phyloP scores from a whole-genome alignment of 2,888 invertebrate genomes.

The Pachydiplax longipennis region DNA sequence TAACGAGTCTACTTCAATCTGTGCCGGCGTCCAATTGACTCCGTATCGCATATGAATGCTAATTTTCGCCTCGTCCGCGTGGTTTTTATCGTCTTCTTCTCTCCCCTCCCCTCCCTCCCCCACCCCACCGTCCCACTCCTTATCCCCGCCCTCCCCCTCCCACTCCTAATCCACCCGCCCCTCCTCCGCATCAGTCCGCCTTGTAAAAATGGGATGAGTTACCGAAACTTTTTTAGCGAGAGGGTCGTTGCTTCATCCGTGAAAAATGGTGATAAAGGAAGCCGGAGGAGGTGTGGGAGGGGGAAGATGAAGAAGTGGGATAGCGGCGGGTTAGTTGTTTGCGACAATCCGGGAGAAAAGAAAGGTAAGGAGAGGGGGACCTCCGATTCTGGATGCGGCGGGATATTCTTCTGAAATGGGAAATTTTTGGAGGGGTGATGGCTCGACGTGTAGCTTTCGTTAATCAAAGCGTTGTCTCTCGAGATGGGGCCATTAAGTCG shows the following conservation, averaged over 20 bases:
- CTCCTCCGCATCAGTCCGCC: slow-evolving; percentile 4
- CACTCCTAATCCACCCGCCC: not conserved
- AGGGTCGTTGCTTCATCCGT: slow-evolving; percentile 4
- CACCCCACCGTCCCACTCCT: not conserved
- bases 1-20: slow-evolving; percentile 38
- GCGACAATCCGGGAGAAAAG: not conserved
- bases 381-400: not conserved
- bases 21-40: slow-evolving; percentile 42
- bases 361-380: not conserved
- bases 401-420: not conserved
- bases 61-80: slow-evolving; percentile 30
- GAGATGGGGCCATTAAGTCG: slow-evolving; percentile 28
- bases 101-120: not conserved
- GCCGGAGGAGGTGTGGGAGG: not conserved
- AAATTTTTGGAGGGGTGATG: not conserved
- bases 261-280: slow-evolving; percentile 31
- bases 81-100: not conserved
- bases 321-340: not conserved
- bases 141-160: not conserved
- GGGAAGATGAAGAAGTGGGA: not conserved
- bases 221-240: slow-evolving; percentile 12
- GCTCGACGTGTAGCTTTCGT: slow-evolving; percentile 24
- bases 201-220: slow-evolving; percentile 26
- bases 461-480: slow-evolving; percentile 40
- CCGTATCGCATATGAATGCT: slow-evolving; percentile 38